These are phyloP conservation scores for Barbus barbus DNA, from an alignment of 2,113 vertebrate species.

Conservation along the genomic window DNA sequence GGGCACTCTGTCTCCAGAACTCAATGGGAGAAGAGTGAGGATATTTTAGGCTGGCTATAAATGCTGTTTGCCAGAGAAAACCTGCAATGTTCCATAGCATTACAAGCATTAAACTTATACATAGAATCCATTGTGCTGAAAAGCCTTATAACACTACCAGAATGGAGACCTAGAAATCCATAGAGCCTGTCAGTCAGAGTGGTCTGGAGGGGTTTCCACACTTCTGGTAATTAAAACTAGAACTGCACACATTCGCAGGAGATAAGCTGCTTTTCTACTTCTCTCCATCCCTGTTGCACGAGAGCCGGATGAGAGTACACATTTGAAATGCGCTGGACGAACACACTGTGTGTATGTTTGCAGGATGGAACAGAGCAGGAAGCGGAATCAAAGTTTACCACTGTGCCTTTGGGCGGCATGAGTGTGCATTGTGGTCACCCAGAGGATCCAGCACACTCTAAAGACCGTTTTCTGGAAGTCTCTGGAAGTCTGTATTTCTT, in stretches of 20 bases:
- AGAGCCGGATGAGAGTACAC: slow-evolving; percentile 4
- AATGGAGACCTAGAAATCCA: not conserved
- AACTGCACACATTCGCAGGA: not conserved
- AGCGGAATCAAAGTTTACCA: slow-evolving; percentile 3
- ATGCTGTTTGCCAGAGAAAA: not conserved
- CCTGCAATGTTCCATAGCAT: not conserved
- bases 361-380: not conserved
- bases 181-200: not conserved
- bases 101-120: not conserved
- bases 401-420: not conserved
- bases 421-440: not conserved
- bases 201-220: not conserved
- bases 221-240: not conserved
- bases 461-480: slow-evolving; percentile 6
- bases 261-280: not conserved
- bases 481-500: not conserved
- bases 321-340: not conserved
- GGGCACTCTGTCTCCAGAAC: slow-evolving; percentile 6
- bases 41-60: slow-evolving; percentile 25
- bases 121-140: not conserved
- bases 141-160: not conserved
- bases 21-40: not conserved
- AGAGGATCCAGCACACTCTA: not conserved
- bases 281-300: not conserved
- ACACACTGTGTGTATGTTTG: not conserved